Evolutionary conservation across 2,888 invertebrate species (phyloP), one percentile per base, ranked within the genome.

Genomic region (Pseudococcus jackbeardsleyi): DNA sequence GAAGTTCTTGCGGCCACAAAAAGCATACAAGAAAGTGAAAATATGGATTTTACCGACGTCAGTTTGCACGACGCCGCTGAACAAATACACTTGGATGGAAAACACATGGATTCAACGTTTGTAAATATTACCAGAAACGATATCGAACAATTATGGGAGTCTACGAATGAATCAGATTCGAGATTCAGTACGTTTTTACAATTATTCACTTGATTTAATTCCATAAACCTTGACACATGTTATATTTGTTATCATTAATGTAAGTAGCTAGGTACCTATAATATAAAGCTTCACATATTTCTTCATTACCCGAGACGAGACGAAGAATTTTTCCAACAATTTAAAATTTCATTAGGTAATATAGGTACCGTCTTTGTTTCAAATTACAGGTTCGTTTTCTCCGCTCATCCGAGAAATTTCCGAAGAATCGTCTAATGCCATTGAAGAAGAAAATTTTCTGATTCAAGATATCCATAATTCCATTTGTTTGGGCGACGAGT

Each of bases 401-500:
- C 88, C 88, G 1, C 33, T 88, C 12, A 84, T 88, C 22, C 42
- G 88, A 68, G 88, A 88, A 84, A 85, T 88, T 33, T 46, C 84
- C 17, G 88, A 84, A 48, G 88, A 88, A 8, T 48, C 68, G 19
- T 19, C 64, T 1, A 88, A 64, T 46, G 12, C 59, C 4, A 88
- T 88, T 12, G 88, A 85, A n/a, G 88, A 88, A 17, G 88, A 88
- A 48, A 88, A 88, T 33, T 88, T 72, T 33, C n/a, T 88, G n/a
- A 88, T 85, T 17, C 85, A 88, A 85, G 88, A 88, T 68, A 84
- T 88, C 12, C 84, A 88, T 42, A 84, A 88, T 85, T 88, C 85
- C 6, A 85, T 88, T 26, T 88, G 88, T 46, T 85, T 85, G 19
- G 85, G 85, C n/a, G 88, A 88, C 33, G 85, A 88, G 48, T 33